Percentiles rank a stretch among this genome's conserved stretches.
Conservation (phyloP, 2,113 vertebrate species). For the Cricetomys ansorgei region DNA sequence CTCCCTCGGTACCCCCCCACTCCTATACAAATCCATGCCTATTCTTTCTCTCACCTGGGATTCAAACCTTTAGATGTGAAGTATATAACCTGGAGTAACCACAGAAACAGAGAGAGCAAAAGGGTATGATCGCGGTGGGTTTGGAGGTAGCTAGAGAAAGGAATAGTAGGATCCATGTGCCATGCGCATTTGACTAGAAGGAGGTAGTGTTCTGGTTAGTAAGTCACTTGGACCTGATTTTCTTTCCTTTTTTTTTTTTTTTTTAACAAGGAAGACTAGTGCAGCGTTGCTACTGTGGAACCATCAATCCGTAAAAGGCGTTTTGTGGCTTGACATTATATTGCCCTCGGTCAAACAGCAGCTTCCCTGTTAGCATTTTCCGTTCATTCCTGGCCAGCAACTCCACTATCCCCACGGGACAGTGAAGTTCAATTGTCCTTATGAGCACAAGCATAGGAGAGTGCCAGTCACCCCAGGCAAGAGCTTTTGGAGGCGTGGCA, state of each 20-base stretch:
- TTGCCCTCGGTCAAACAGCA: neutral
- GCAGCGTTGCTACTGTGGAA: neutral
- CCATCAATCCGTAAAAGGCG: neutral
- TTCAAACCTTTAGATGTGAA: neutral
- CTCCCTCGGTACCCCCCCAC: neutral
- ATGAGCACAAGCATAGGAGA: neutral
- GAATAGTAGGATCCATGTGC: neutral
- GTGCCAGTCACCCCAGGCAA: constrained; percentile 54
- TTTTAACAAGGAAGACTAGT: neutral
- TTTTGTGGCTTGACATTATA: neutral
- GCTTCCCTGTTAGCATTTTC: neutral
- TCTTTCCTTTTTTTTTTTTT: neutral
- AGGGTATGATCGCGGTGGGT: neutral
- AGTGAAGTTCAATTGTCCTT: neutral
- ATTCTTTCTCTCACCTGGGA: neutral
- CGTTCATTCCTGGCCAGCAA: neutral
- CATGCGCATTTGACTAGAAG: neutral
- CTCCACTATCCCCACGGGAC: neutral
- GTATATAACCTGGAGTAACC: neutral
- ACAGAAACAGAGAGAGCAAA: too few relatives aligned
- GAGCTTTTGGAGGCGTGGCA: constrained; percentile 80
- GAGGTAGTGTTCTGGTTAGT: neutral
- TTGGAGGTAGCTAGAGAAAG: neutral
- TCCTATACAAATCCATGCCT: neutral
- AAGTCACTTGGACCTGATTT: neutral